phyloP scores from a whole-genome alignment of 1,140 invertebrate species.

The Ostrea edulis region DNA sequence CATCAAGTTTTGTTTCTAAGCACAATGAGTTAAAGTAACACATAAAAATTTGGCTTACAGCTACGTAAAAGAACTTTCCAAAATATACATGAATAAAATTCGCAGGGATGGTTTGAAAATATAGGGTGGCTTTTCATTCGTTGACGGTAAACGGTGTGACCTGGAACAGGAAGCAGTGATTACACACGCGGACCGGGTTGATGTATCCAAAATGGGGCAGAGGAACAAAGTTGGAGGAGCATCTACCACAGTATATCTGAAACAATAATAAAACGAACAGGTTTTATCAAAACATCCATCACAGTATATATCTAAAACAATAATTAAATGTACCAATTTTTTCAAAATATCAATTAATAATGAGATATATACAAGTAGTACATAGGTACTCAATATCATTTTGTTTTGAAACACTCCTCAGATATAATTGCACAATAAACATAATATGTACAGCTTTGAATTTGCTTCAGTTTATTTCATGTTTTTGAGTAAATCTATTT shows the following conservation, averaged over 20 bases:
- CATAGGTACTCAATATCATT: no score
- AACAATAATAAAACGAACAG: conserved; percentile 71
- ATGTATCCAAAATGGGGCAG: conserved; percentile 94
- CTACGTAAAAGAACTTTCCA: no score
- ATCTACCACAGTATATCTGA: conserved; percentile 95
- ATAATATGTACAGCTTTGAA: no score
- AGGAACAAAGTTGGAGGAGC: conserved; percentile 95
- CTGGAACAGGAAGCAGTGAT: conserved; percentile 88
- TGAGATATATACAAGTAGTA: no score
- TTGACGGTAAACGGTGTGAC: conserved; percentile 76
- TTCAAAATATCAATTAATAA: no score
- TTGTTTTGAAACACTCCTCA: no score
- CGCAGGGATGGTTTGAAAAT: neutral
- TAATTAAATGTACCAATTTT: neutral
- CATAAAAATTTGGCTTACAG: no score
- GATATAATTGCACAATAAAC: no score
- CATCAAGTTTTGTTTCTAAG: no score
- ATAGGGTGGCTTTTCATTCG: conserved; percentile 73
- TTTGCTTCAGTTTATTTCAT: no score
- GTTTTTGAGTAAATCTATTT: no score
- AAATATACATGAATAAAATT: neutral
- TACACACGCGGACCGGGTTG: conserved; percentile 96
- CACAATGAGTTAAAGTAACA: no score
- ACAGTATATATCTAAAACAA: neutral
- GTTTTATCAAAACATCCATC: neutral